These are phyloP conservation scores for Dolichopus griseipennis DNA, from an alignment of 2,888 invertebrate genomes.

Conservation along the genomic window DNA sequence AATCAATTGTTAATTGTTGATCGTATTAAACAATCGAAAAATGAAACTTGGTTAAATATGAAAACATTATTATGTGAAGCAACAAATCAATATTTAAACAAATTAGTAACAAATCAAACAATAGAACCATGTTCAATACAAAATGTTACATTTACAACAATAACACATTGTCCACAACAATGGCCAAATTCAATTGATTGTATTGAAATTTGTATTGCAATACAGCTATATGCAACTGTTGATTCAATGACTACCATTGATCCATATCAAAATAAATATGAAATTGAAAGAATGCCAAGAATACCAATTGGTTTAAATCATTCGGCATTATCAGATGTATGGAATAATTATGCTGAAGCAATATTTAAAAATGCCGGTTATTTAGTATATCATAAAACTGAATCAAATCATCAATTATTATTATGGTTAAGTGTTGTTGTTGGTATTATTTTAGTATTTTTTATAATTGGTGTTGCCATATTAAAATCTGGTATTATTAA, in stretches of 20 bases:
- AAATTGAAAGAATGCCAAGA: slow-evolving; percentile 17
- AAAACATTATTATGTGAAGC: slow-evolving; percentile 21
- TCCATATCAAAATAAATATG: slow-evolving; percentile 12
- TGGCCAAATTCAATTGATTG: slow-evolving; percentile 24
- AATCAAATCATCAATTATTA: slow-evolving; percentile 20
- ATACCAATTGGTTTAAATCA: slow-evolving; percentile 20
- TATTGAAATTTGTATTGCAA: slow-evolving; percentile 22
- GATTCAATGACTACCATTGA: slow-evolving; percentile 15
- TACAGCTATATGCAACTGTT: slow-evolving; percentile 19
- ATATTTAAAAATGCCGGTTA: slow-evolving; percentile 18
- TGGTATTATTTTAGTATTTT: slow-evolving; percentile 19
- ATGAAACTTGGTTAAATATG: slow-evolving; percentile 22
- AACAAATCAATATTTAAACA: slow-evolving; percentile 19
- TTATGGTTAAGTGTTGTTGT: slow-evolving; percentile 25
- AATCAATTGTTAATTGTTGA: slow-evolving; percentile 19
- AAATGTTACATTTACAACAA: slow-evolving; percentile 23
- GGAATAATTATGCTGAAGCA: slow-evolving; percentile 19
- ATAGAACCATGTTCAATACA: slow-evolving; percentile 19
- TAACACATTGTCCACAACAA: slow-evolving; percentile 22
- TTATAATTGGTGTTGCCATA: slow-evolving; percentile 21
- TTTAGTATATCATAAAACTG: slow-evolving; percentile 21
- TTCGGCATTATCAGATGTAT: slow-evolving; percentile 19
- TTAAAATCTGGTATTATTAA: slow-evolving; percentile 17
- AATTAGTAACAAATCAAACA: slow-evolving; percentile 9
- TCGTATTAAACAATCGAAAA: slow-evolving; percentile 18